Base-by-base conservation (phyloP, 2,113 vertebrate species). In the Oncorhynchus clarkii region DNA sequence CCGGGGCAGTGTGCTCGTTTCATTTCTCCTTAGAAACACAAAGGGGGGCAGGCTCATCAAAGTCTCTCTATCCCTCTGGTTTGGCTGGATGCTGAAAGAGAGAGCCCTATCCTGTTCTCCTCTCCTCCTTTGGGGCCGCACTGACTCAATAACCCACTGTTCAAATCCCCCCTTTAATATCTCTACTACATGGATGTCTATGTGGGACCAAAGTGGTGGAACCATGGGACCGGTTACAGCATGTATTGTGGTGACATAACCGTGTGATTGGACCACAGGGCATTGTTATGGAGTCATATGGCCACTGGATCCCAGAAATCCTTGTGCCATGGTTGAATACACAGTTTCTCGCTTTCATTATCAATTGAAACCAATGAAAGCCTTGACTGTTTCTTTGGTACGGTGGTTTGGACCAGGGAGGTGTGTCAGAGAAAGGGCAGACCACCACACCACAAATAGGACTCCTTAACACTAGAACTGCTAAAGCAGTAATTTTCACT, bases 41-140 rank as follows among this genome's bases (percentile, higher is more conserved):
- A 51, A 31, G 26, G 27, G 18, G 51, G 71, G 7, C 22, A 64
- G 27, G 26, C 54, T 60, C 71, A 60, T 72, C 71, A 72, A 72
- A 72, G 71, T n/a, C 49, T 60, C 54, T 34, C 5, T 60, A 4
- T 72, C 51, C 27, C 71, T 20, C 5, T 24, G 8, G 2, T 8
- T 5, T 72, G 5, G 11, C 11, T 49, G n/a, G 22, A 3, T 49
- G n/a, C 48, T 31, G 70, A 14, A 24, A 51, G 45, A 45, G 3
- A 31, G 29, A 45, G 20, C 11, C 11, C 18, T 49, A 24, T 27
- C 70, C 22, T 6, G 12, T 27, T 18, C 70, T 29, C 24, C n/a
- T 2, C 24, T 29, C 5, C 70, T 29, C 48, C 70, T 29, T 13
- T 57, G 70, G 70, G 48, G 16, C 51, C 8, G 8, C 16, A 54